Evolutionary conservation across 2,797 vertebrate genomes (phyloP).

Genomic region (Kryptopterus vitreolus): DNA sequence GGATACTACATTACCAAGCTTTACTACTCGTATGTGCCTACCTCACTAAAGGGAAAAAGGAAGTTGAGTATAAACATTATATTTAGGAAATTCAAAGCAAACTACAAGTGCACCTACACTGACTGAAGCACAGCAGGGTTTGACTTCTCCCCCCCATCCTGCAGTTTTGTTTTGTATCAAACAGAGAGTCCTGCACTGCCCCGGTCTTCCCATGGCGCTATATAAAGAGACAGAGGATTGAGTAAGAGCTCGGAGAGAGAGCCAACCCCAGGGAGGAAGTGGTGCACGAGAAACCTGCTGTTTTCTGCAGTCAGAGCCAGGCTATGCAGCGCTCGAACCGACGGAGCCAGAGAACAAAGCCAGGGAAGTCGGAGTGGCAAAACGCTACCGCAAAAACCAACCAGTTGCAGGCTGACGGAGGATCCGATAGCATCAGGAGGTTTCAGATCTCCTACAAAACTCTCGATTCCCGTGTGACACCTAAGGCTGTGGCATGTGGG

Average conservation of each 20-base stretch:
- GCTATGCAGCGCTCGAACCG: slow-evolving; percentile 15
- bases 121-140: neutral
- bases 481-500: slow-evolving; percentile 59
- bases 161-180: slow-evolving; percentile 43
- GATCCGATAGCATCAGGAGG: slow-evolving; percentile 72
- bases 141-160: slow-evolving; percentile 39
- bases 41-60: neutral
- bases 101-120: neutral
- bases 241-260: slow-evolving; percentile 73
- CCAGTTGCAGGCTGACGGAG: slow-evolving; percentile 58
- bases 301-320: slow-evolving; percentile 39
- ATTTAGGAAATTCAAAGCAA: slow-evolving; percentile 20
- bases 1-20: neutral
- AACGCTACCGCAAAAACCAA: slow-evolving; percentile 65
- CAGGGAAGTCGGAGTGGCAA: slow-evolving; percentile 51
- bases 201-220: slow-evolving; percentile 71
- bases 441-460: slow-evolving; percentile 71
- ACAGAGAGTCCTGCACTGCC: slow-evolving; percentile 68
- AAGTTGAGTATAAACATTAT: neutral
- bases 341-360: slow-evolving; percentile 44
- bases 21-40: neutral
- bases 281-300: slow-evolving; percentile 53
- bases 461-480: slow-evolving; percentile 77
- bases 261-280: slow-evolving; percentile 59
- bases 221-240: slow-evolving; percentile 77